These are phyloP conservation scores for Sesia apiformis DNA, from an alignment of 2,888 invertebrate species.

Conservation along the genomic window DNA sequence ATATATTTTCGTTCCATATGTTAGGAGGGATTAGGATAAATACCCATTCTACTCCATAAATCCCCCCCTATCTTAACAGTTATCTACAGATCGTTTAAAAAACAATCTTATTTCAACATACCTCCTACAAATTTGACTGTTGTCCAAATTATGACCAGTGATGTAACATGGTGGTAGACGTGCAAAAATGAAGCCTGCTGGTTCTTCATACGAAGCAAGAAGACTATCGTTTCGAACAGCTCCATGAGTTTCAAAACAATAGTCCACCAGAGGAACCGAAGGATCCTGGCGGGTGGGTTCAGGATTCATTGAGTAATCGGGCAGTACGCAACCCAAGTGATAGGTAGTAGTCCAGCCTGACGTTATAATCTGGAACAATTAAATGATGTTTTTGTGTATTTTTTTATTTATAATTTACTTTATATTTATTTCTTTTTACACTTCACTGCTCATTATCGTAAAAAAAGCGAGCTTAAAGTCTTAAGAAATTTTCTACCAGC, in stretches of 20 bases:
- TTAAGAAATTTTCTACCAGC: no score
- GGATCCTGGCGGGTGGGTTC: constrained; percentile 76
- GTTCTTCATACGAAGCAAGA: constrained; percentile 80
- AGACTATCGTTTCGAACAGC: constrained; percentile 81
- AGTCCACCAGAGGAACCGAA: constrained; percentile 76
- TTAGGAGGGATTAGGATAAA: no score
- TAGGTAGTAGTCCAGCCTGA: constrained; percentile 78
- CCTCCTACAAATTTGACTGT: constrained; percentile 79
- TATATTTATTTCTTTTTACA: no score
- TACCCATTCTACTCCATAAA: no score
- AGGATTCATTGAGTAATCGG: constrained; percentile 80
- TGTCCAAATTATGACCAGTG: constrained; percentile 75
- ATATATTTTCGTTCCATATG: no score
- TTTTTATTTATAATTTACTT: no score
- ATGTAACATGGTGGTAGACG: constrained; percentile 81
- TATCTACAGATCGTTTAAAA: no score
- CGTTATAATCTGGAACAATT: constrained; percentile 34
- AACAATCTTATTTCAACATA: constrained; percentile 31
- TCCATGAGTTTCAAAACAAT: constrained; percentile 78
- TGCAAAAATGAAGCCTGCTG: constrained; percentile 82
- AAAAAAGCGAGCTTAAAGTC: no score
- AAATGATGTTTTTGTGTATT: neutral
- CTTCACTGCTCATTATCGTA: no score
- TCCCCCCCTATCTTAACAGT: no score
- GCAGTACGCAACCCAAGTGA: constrained; percentile 79